Evolutionary conservation across 2,888 invertebrate species (phyloP).

Genomic region (Callyntrura sp.): DNA sequence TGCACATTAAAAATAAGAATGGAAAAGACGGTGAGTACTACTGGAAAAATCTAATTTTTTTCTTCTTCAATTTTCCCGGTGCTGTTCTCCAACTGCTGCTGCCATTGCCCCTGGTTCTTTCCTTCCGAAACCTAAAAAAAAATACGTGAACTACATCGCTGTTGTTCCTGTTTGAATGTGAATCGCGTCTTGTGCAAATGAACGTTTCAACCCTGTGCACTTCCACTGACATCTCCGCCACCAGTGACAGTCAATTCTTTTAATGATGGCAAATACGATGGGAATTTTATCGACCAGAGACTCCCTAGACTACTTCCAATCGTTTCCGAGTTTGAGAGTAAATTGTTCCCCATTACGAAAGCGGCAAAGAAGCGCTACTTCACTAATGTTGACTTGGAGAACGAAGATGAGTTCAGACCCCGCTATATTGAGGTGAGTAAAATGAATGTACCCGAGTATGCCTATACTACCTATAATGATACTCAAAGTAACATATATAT

Average conservation of each 20-base stretch:
- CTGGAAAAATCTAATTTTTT: conserved; percentile 29
- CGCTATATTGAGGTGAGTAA: conserved; percentile 83
- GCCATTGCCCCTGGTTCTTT: background rate
- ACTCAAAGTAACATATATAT: no score
- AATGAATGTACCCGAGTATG: background rate
- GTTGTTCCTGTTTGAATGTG: background rate
- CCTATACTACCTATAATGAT: background rate
- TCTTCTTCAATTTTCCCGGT: background rate
- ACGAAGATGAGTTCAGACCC: conserved; percentile 84
- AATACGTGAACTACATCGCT: background rate
- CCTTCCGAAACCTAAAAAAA: background rate
- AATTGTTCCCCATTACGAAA: conserved; percentile 84
- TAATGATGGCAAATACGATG: conserved; percentile 84
- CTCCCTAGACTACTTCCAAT: conserved; percentile 84
- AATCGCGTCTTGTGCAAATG: conserved; percentile 54
- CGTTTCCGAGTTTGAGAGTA: conserved; percentile 84
- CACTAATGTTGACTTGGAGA: conserved; percentile 84
- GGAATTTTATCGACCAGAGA: conserved; percentile 84
- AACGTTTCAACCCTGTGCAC: conserved; percentile 41
- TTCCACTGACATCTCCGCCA: conserved; percentile 15
- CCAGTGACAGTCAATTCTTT: conserved; percentile 84
- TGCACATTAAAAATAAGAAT: conserved; percentile 26
- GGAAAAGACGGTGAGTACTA: conserved; percentile 3
- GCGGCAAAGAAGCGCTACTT: conserved; percentile 84
- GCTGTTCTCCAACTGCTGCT: background rate